phyloP scores from a whole-genome alignment of 1,140 invertebrate species.

The Panagrolaimus sp. region DNA sequence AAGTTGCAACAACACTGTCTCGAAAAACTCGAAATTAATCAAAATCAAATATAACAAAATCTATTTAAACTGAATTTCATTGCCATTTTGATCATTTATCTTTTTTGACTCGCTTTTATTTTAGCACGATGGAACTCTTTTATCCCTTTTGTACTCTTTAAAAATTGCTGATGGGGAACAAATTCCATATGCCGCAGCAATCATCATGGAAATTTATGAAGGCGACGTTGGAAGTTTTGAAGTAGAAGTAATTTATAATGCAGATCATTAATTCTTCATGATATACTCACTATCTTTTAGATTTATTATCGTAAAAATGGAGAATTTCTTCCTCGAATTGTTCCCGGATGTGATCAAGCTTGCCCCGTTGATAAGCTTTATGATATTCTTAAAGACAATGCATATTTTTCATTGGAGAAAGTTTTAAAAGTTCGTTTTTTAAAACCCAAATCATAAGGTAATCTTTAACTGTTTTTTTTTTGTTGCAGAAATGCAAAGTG shows the following conservation, averaged over 20 bases:
- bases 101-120: background rate
- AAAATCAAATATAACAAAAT: constrained; percentile 71
- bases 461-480: too few relatives aligned
- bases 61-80: constrained; percentile 78
- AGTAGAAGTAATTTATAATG: constrained; percentile 2
- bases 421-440: too few relatives aligned
- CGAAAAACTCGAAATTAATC: too few relatives aligned
- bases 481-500: too few relatives aligned
- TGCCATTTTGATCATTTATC: constrained; percentile 69
- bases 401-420: too few relatives aligned
- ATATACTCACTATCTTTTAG: background rate
- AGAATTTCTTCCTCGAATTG: background rate
- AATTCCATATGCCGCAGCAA: constrained; percentile 27
- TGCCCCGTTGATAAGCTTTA: background rate
- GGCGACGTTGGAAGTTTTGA: constrained; percentile 7
- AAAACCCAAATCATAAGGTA: too few relatives aligned
- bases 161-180: constrained; percentile 18
- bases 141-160: constrained; percentile 24
- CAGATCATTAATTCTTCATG: too few relatives aligned
- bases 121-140: constrained; percentile 29
- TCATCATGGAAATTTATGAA: constrained; percentile 26
- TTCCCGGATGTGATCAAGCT: constrained; percentile 4
- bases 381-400: too few relatives aligned
- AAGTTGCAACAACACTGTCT: too few relatives aligned
- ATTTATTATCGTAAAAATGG: constrained; percentile 2